Evolutionary conservation across 2,888 invertebrate genomes (phyloP).

Genomic region (Dasysyrphus albostriatus): DNA sequence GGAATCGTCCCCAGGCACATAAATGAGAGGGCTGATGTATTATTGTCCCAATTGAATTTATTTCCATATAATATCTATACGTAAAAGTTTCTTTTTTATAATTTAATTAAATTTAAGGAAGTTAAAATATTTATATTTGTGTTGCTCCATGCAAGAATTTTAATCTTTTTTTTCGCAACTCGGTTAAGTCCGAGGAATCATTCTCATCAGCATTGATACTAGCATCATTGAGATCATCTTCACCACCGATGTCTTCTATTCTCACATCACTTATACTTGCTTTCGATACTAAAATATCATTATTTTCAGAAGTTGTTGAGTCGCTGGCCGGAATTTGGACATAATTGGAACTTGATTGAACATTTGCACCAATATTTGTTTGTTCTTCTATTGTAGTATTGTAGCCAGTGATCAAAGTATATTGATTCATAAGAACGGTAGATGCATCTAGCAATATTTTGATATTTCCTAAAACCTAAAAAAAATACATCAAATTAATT

Average conservation of each 20-base stretch:
- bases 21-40: too few relatives aligned
- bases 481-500: conserved; percentile 72
- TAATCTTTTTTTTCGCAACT: conserved; percentile 90
- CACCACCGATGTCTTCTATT: conserved; percentile 83
- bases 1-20: too few relatives aligned
- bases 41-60: too few relatives aligned
- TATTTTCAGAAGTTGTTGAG: conserved; percentile 29
- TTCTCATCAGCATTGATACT: conserved; percentile 73
- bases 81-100: background rate
- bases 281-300: conserved; percentile 15
- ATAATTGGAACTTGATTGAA: conserved; percentile 40
- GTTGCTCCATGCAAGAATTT: conserved; percentile 85
- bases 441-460: conserved; percentile 97
- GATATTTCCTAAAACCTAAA: conserved; percentile 91
- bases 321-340: background rate
- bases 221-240: conserved; percentile 79
- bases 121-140: conserved; percentile 25
- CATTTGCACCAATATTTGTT: conserved; percentile 6
- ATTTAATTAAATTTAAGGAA: conserved; percentile 5
- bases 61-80: background rate
- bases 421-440: conserved; percentile 97
- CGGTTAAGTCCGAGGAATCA: conserved; percentile 85
- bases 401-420: conserved; percentile 88
- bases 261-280: conserved; percentile 79
- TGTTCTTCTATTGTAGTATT: conserved; percentile 67